Evolutionary conservation across 2,888 invertebrate genomes (phyloP), one percentile per base, ranked within the genome.

Genomic region (Nephrotoma appendiculata): DNA sequence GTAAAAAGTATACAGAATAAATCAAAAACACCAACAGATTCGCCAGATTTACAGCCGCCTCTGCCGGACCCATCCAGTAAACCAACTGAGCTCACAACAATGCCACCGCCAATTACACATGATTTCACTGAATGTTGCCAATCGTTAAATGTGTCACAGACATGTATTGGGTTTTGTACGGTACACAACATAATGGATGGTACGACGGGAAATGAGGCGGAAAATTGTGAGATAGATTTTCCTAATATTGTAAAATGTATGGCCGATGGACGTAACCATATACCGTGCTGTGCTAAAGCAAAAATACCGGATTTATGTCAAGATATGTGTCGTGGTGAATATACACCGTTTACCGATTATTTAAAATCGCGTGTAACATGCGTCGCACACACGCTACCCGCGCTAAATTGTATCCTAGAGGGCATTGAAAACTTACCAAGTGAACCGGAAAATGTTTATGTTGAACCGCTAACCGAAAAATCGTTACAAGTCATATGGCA

Each of bases 321-420:
- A 89, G 96, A 96, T 88, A 96, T 97, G 88, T 97, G 97, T 90
- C 93, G 96, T 0, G 97, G 97, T 42, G 96, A 96, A 90, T 97
- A 96, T 91, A 96, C 96, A 0, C 94, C 96, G 0, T 96, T 96
- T 88, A 96, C 96, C 0, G 96, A 96, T 90, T 95, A 95, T 89
- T 95, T 97, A 87, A 95, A 95, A 91, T 96, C 96, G 0, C 96
- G 97, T 89, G 96, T 96, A 90, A 96, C 96, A 2, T 97, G 97
- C 90, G 95, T 96, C 0, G 94, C 96, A 0, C 96, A 96, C 89
- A 96, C 96, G 88, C 95, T 96, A 89, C 95, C 95, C 89, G 96
- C 96, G 0, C 90, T 97, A 52, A 95, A 96, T 87, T 97, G 97
- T 89, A 96, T 97, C 88, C 94, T 96, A 43, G 96, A 96, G 91